Base-by-base conservation (phyloP, 2,113 vertebrate genomes). In the Pelmatolapia mariae region DNA sequence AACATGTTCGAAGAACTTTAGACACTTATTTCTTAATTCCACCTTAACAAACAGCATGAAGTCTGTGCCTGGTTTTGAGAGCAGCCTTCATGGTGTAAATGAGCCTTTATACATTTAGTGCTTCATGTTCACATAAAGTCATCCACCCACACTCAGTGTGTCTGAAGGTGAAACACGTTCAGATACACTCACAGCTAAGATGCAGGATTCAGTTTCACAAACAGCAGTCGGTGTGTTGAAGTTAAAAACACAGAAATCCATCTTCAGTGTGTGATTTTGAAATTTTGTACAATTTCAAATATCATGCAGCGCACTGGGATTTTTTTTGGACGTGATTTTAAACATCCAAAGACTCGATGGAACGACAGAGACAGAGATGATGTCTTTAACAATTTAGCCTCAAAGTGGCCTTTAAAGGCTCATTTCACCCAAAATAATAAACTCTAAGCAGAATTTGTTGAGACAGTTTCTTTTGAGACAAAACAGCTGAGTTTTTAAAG, bases 141-240 rank as follows among this genome's bases (percentile, higher is more conserved):
- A 3, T 29, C 54, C 2, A 13, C 50, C 8, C 59, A 53, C 78
- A 3, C 26, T 82, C 26, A 0, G 8, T 13, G 85, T 89, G 38
- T 88, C 53, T 86, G 13, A 86, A 61, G 81, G 76, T 71, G 38
- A 59, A 61, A 1, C 57, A 5, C 81, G 81, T 87, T 5, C 12
- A 90, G 81, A 91, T 82, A 66, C 85, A 19, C 10, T 22, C 76
- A 13, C 26, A 13, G 80, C 24, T 56, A 22, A 57, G 78, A 90
- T 89, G 1, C 87, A 88, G 85, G 87, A 33, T 82, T 83, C 24
- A 22, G n/a, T 15, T 84, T 45, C 4, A 40, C 13, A 8, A 15
- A 9, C 22, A 29, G 3, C 15, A 6, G 47, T 26, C n/a, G 18
- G 9, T 56, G 76, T 71, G 33, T 24, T 76, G 33, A 43, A 7